Evolutionary conservation across 2,888 invertebrate species (phyloP), one percentile per base, ranked within the genome.

Genomic region (Strigamia maritima): DNA sequence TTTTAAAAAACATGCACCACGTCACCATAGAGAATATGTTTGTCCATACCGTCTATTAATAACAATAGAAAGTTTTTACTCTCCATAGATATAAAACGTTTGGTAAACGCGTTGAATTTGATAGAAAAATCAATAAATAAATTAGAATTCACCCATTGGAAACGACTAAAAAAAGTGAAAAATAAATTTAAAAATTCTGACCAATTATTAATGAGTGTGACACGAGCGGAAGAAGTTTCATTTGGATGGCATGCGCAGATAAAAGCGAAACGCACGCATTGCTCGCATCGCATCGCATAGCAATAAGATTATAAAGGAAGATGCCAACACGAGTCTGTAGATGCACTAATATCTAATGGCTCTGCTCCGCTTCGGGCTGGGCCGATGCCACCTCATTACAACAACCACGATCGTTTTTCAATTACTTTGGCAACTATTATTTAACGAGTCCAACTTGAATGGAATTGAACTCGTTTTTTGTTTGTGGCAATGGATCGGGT

Each of bases 161-260:
- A n/a, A n/a, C n/a, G n/a, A n/a, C n/a, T n/a, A 31, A 31, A 31
- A 31, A 31, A 31, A 31, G 6, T 4, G 6, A 31, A 31, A 31
- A 31, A 31, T 4, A 31, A 31, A 4, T 2, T 6, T 2, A 31
- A 31, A 2, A n/a, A n/a, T 31, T 31, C 3, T 31, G 31, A 31
- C 31, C 40, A 7, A 12, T 44, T 44, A 44, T 44, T 16, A 44
- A 44, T 44, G 14, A 44, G 2, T 10, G 38, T 10, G 3, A 44
- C 40, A 16, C 16, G 14, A 44, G 12, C 40, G 40, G 40, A 44
- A 44, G 40, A 10, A 10, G 40, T 16, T 44, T 44, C 40, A 60
- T 60, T 60, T 19, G 60, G 60, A 60, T 60, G 60, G 60, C 19
- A 60, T 24, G 60, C 60, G 19, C 60, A 60, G 60, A 60, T 60